Evolutionary conservation across 2,888 invertebrate species (phyloP), one percentile per base, ranked within the genome.

Genomic region (Campopleginae sp.): DNA sequence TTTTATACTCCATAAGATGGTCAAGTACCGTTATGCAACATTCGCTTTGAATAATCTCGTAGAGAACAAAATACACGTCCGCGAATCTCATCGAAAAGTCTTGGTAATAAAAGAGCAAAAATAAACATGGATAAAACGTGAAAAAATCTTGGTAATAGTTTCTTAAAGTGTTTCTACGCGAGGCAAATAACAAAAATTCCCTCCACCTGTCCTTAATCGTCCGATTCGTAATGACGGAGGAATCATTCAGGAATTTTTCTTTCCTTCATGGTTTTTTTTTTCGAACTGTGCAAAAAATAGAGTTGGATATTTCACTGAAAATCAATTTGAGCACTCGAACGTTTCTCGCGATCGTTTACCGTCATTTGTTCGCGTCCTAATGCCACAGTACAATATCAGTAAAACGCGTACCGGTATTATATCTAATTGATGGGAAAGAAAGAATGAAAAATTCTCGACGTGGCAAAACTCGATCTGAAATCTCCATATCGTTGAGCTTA

Each of bases 391-490:
- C 10, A 19, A 78, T 61, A 46, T 70, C n/a, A n/a, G 46, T 46
- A 48, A 79, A 63, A 71, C 33, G 58, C 58, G 48, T 63, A 71
- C 71, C 71, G 48, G 71, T 71, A 71, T 71, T 71, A 79, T 71
- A 71, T 23, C 44, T 79, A 71, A 79, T 79, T 79, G 71, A 79
- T 58, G 38, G 65, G 58, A 65, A 63, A 48, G 63, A 46, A 17
- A 46, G 46, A 74, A 19, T 65, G 44, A 42, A 61, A 27, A 46
- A 46, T 33, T 7, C 46, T 66, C 12, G 27, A 58, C 66, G 71
- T 65, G 31, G 82, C 72, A 48, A 72, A 74, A 74, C 66, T 68
- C 78, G 82, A 78, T 61, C 72, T 68, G 42, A 61, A 78, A 78
- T 82, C 77, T 82, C 78, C 70, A 63, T 71, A 68, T 65, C 54